Percentiles rank a stretch among this genome's conserved stretches.
Evolutionary conservation across 2,113 vertebrate genomes (phyloP).

Genomic region (Rhinogobius similis): DNA sequence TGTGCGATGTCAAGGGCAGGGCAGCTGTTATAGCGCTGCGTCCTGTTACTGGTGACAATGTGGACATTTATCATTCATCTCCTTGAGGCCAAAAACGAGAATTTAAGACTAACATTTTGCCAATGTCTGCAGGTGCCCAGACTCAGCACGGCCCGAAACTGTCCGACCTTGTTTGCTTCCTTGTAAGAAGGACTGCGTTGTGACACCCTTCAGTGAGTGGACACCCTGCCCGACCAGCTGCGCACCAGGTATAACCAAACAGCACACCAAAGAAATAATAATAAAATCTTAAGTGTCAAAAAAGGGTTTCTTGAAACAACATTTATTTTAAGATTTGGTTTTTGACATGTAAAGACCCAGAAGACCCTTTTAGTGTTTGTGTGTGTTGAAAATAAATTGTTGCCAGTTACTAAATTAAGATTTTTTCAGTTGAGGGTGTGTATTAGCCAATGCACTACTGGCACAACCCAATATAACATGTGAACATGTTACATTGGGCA

Average conservation of each 20-base stretch:
- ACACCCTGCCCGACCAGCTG: conserved; percentile 85
- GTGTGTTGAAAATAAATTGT: no score
- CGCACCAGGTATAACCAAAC: conserved; percentile 78
- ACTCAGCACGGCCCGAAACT: conserved; percentile 82
- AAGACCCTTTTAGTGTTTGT: no score
- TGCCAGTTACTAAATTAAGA: no score
- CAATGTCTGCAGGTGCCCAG: conserved; percentile 83
- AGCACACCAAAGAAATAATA: neutral
- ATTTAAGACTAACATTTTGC: conserved; percentile 37
- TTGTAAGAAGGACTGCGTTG: conserved; percentile 89
- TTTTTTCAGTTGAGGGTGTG: no score
- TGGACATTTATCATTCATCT: conserved; percentile 43
- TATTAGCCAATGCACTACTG: no score
- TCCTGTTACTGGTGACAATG: conserved; percentile 25
- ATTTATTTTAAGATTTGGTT: neutral
- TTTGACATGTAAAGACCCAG: neutral
- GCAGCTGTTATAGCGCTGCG: conserved; percentile 47
- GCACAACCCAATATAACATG: no score
- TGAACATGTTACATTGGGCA: no score
- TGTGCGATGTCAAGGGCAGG: conserved; percentile 61
- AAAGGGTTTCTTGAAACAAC: neutral
- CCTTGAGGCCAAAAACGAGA: conserved; percentile 7
- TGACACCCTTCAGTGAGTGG: conserved; percentile 96
- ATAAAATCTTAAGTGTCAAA: neutral
- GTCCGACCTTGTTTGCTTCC: conserved; percentile 83